These are phyloP conservation scores for Meloidogyne floridensis DNA, from an alignment of 1,140 invertebrate genomes.

Conservation along the genomic window DNA sequence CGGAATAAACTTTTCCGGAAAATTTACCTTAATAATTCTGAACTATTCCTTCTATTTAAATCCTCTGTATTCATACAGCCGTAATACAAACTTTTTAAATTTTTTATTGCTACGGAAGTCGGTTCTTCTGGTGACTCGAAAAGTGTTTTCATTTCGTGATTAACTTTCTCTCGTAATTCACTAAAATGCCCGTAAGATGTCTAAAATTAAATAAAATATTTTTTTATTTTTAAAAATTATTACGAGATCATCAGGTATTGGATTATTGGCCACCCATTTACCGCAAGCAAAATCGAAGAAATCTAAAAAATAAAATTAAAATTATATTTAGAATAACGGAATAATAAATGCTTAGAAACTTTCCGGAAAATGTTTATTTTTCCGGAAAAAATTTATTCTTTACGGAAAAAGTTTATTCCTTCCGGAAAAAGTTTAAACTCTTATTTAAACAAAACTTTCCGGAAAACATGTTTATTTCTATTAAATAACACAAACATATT, in stretches of 20 bases:
- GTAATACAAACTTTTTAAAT: constrained; percentile 44
- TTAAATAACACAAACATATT: too few species aligned
- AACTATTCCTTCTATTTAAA: constrained; percentile 38
- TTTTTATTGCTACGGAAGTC: constrained; percentile 48
- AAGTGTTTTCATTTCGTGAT: constrained; percentile 48
- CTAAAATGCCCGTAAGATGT: constrained; percentile 56
- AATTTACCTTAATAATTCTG: constrained; percentile 26
- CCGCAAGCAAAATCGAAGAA: constrained; percentile 54
- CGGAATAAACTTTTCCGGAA: not conserved
- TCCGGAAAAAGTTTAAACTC: too few species aligned
- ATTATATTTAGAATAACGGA: too few species aligned
- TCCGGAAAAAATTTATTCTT: too few species aligned
- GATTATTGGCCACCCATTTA: constrained; percentile 44
- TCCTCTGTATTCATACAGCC: constrained; percentile 51
- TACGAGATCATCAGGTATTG: constrained; percentile 48
- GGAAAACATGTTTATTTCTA: too few species aligned
- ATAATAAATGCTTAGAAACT: too few species aligned
- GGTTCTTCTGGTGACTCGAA: constrained; percentile 42
- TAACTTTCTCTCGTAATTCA: constrained; percentile 51
- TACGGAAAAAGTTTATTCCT: too few species aligned
- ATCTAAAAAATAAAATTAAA: constrained; percentile 13
- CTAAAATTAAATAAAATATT: not conserved
- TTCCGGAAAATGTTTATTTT: too few species aligned
- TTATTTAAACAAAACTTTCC: too few species aligned
- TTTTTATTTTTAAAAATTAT: not conserved